phyloP scores from a whole-genome alignment of 2,888 invertebrate species.

The Drosophila greeni region DNA sequence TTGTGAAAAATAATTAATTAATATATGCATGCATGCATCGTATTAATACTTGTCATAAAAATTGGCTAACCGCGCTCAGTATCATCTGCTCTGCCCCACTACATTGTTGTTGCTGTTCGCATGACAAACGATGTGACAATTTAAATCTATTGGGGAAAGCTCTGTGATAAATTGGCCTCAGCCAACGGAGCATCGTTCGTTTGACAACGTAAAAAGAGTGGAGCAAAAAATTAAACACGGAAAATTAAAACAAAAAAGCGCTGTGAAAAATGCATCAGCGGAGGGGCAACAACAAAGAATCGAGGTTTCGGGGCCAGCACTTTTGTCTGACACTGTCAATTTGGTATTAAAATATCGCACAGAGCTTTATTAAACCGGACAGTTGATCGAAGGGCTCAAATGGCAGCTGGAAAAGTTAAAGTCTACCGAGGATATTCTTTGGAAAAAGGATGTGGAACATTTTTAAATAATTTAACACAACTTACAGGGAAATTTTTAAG shows the following conservation, averaged over 20 bases:
- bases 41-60: constrained; percentile 30
- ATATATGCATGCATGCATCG: constrained; percentile 34
- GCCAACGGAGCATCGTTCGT: constrained; percentile 39
- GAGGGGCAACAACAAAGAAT: constrained; percentile 18
- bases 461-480: not conserved
- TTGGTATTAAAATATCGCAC: constrained; percentile 57
- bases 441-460: not conserved
- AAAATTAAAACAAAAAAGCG: constrained; percentile 41
- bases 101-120: constrained; percentile 24
- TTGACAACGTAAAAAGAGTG: constrained; percentile 46
- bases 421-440: not conserved
- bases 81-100: constrained; percentile 4
- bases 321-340: constrained; percentile 53
- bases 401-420: constrained; percentile 6
- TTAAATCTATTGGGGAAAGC: constrained; percentile 71
- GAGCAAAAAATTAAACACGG: constrained; percentile 33
- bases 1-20: constrained; percentile 43
- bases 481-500: not conserved
- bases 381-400: constrained; percentile 23
- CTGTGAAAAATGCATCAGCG: constrained; percentile 23
- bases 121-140: constrained; percentile 74
- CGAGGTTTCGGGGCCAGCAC: constrained; percentile 29
- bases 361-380: constrained; percentile 41
- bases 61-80: constrained; percentile 13
- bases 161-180: constrained; percentile 63